phyloP scores from a whole-genome alignment of 2,113 vertebrate species.

The Tonatia bakeri region DNA sequence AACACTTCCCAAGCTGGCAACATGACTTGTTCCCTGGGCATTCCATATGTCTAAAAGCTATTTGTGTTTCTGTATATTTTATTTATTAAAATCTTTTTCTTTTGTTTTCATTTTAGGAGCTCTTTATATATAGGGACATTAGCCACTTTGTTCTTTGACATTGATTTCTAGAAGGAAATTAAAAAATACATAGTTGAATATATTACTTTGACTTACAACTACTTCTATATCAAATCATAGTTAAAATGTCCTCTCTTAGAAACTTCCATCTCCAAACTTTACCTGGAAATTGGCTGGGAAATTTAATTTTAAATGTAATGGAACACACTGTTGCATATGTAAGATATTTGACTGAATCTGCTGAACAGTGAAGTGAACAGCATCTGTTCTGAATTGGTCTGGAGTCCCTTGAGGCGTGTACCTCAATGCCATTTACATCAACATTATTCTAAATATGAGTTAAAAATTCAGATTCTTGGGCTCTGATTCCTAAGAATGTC shows the following conservation, averaged over 20 bases:
- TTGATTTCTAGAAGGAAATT: background rate
- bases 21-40: rapidly evolving
- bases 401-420: background rate
- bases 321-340: background rate
- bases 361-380: slow-evolving; percentile 4
- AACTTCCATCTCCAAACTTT: background rate
- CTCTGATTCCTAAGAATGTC: background rate
- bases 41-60: background rate
- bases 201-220: background rate
- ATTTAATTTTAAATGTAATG: background rate
- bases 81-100: background rate
- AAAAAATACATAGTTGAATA: background rate
- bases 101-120: background rate
- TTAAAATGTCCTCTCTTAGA: background rate
- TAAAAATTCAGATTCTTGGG: background rate
- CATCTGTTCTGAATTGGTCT: slow-evolving; percentile 22
- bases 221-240: background rate
- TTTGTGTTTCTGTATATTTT: background rate
- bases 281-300: background rate
- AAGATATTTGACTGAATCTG: slow-evolving; percentile 39
- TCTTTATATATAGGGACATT: background rate
- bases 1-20: background rate
- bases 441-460: background rate
- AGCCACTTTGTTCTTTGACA: background rate
- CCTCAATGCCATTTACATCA: background rate